Conservation (phyloP, 2,888 invertebrate genomes). For the Notodonta dromedarius region DNA sequence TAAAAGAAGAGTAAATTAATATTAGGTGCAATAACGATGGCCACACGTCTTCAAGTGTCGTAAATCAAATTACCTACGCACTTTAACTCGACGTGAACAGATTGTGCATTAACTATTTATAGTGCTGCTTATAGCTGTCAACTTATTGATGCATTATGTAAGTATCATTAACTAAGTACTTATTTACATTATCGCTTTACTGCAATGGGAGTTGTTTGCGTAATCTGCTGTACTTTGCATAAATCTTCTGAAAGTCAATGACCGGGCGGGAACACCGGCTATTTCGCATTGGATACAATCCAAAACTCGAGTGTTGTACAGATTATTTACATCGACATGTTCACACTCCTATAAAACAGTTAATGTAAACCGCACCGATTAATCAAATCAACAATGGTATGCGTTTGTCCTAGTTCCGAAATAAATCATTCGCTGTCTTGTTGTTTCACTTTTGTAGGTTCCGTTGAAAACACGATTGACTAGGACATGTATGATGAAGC, state of each 20-base stretch:
- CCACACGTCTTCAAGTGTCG: not conserved
- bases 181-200: constrained; percentile 24
- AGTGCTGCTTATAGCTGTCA: not conserved
- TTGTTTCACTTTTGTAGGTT: constrained; percentile 4
- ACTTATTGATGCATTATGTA: not conserved
- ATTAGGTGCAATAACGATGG: not conserved
- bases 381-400: constrained; percentile 29
- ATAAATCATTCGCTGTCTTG: constrained; percentile 14
- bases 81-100: not conserved
- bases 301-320: constrained; percentile 34
- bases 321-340: constrained; percentile 10
- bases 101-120: not conserved
- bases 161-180: not conserved
- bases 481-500: constrained; percentile 8
- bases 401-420: constrained; percentile 30
- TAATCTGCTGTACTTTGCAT: constrained; percentile 43
- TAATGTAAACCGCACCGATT: constrained; percentile 15
- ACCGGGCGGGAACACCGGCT: constrained; percentile 37
- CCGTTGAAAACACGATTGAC: not conserved
- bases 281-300: constrained; percentile 43
- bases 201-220: constrained; percentile 37
- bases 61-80: not conserved
- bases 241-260: constrained; percentile 56
- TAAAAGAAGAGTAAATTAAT: not conserved
- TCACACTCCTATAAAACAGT: constrained; percentile 6